Evolutionary conservation across 2,113 vertebrate species (phyloP).

Genomic region (Eubucco bourcierii): DNA sequence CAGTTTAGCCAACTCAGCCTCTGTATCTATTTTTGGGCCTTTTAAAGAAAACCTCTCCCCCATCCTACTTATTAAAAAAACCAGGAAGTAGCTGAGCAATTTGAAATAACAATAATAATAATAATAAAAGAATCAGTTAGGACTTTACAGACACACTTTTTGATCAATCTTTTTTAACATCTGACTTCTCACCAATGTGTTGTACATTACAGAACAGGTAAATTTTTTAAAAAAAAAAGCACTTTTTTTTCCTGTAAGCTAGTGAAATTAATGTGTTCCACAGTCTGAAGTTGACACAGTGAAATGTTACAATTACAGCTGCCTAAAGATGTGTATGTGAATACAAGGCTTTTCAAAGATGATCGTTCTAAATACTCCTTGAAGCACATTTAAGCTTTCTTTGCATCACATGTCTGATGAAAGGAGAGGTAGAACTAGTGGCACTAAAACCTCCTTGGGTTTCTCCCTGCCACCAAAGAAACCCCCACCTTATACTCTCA

Average conservation of each 20-base stretch:
- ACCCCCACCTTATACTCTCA: not conserved
- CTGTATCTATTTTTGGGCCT: not conserved
- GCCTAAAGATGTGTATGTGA: not conserved
- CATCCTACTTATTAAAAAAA: not conserved
- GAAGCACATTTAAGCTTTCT: constrained; percentile 2
- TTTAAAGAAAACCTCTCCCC: not conserved
- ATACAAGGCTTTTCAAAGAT: constrained; percentile 1
- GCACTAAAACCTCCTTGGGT: not conserved
- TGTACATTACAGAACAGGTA: not conserved
- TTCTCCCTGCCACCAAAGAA: not conserved
- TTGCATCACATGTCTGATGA: constrained; percentile 2
- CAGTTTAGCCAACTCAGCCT: not conserved
- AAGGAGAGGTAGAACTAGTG: constrained; percentile 36
- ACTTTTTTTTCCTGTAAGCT: not conserved
- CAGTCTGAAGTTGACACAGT: not conserved
- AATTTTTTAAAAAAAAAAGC: not conserved
- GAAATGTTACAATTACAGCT: constrained; percentile 9
- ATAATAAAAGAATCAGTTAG: not conserved
- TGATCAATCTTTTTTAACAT: not conserved
- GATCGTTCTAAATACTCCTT: constrained; percentile 10
- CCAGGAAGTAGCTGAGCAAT: not conserved
- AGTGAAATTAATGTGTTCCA: not conserved
- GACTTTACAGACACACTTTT: not conserved
- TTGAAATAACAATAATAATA: not conserved
- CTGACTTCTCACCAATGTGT: not conserved